Percentiles rank a stretch among this genome's conserved stretches.
These are phyloP conservation scores for Tuta absoluta DNA, from an alignment of 2,888 invertebrate genomes.

Conservation along the genomic window DNA sequence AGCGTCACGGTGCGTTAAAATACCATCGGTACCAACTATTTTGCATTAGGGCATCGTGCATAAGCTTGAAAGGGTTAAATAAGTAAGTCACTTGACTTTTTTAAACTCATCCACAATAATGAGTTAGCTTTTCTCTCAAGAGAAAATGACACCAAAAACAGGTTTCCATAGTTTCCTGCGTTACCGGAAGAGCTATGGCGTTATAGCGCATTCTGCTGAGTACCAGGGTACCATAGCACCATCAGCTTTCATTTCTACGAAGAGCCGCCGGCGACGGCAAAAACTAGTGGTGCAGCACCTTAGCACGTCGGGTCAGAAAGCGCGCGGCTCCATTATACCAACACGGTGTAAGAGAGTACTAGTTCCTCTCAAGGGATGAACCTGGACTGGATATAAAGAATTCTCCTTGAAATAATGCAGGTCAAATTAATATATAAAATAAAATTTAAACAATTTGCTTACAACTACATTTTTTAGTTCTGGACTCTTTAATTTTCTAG, in stretches of 20 bases:
- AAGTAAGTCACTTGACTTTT: constrained; percentile 22
- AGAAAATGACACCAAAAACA: not conserved
- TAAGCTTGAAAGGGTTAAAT: no score
- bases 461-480: no score
- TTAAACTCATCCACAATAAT: not conserved
- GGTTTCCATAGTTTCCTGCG: constrained; percentile 6
- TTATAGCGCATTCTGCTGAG: constrained; percentile 7
- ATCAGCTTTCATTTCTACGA: constrained; percentile 16
- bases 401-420: no score
- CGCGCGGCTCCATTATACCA: not conserved
- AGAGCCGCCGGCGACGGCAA: constrained; percentile 9
- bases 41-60: no score
- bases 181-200: constrained; percentile 11
- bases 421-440: no score
- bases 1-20: no score
- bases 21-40: no score
- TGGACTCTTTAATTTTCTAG: no score
- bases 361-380: no score
- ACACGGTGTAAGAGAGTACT: no score
- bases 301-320: not conserved
- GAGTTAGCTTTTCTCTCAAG: not conserved
- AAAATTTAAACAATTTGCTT: no score
- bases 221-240: constrained; percentile 3
- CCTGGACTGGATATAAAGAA: no score
- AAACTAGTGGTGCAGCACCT: constrained; percentile 3